These are phyloP conservation scores for Drosophila longiperda DNA, from an alignment of 2,888 invertebrate genomes.

Conservation along the genomic window DNA sequence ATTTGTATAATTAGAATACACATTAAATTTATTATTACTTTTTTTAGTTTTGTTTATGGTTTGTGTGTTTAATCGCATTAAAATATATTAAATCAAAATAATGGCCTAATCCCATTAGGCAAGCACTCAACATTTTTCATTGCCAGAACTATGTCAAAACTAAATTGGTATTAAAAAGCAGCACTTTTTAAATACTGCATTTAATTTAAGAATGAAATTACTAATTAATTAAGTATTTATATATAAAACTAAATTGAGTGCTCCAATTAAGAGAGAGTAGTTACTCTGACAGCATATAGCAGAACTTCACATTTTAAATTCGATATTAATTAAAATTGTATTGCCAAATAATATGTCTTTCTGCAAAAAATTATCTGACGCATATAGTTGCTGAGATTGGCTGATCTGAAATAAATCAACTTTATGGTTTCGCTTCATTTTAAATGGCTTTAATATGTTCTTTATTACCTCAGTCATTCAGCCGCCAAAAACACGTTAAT, in stretches of 20 bases:
- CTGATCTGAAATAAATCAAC: neutral
- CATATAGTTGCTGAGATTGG: neutral
- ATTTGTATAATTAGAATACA: slow-evolving; percentile 13
- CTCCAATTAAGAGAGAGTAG: neutral
- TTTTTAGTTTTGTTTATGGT: neutral
- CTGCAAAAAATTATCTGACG: neutral
- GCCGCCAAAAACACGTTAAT: neutral
- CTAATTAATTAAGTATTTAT: too few species aligned
- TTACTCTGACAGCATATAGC: neutral
- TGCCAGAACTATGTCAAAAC: neutral
- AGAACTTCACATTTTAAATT: neutral
- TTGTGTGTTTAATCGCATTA: neutral
- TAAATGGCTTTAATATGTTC: neutral
- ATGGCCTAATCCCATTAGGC: neutral
- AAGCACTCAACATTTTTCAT: neutral
- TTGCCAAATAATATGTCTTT: neutral
- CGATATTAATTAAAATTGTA: neutral
- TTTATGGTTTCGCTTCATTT: neutral
- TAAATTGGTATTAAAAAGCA: neutral
- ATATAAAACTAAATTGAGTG: neutral
- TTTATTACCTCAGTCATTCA: neutral
- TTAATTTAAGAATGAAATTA: neutral
- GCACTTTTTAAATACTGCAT: neutral
- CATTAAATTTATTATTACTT: neutral
- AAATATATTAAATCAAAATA: neutral